Conservation (phyloP, 2,888 invertebrate genomes). For the Sminthurinus aureus region DNA sequence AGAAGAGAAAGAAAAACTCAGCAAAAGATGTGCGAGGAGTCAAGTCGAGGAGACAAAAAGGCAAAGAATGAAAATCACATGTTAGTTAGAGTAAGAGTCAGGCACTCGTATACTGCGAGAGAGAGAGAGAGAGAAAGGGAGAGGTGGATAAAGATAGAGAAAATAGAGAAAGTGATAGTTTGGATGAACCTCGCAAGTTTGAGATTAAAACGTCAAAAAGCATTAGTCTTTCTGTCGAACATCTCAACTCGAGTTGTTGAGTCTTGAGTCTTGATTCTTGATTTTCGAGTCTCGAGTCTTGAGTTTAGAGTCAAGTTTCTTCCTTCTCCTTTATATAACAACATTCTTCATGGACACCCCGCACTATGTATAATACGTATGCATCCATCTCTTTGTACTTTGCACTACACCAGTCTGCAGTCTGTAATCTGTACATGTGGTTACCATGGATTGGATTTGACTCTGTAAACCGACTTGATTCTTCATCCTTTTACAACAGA, state of each 20-base stretch:
- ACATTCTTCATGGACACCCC: not conserved
- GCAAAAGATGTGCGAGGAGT: not conserved
- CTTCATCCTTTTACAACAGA: not conserved
- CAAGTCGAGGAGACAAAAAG: not conserved
- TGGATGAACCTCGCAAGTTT: constrained; percentile 21
- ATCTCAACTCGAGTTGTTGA: constrained; percentile 9
- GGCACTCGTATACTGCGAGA: too few relatives aligned
- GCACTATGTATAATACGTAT: too few relatives aligned
- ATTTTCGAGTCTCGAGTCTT: not conserved
- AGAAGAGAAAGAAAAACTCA: not conserved
- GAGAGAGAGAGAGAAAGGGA: not conserved
- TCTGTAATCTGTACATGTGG: not conserved
- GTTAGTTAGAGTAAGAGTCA: not conserved
- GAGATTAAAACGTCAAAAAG: constrained; percentile 58
- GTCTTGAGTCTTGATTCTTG: not conserved
- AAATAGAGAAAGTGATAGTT: constrained; percentile 13
- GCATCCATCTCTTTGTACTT: too few relatives aligned
- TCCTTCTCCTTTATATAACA: constrained; percentile 1
- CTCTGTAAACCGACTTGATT: not conserved
- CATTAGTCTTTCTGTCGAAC: constrained; percentile 55
- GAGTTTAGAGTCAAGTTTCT: not conserved
- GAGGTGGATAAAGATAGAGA: constrained; percentile 6
- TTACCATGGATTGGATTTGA: not conserved
- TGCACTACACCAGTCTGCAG: too few relatives aligned
- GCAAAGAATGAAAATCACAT: constrained; percentile 19